Evolutionary conservation across 2,797 vertebrate genomes (phyloP).

Genomic region (Cheirogaleus major): DNA sequence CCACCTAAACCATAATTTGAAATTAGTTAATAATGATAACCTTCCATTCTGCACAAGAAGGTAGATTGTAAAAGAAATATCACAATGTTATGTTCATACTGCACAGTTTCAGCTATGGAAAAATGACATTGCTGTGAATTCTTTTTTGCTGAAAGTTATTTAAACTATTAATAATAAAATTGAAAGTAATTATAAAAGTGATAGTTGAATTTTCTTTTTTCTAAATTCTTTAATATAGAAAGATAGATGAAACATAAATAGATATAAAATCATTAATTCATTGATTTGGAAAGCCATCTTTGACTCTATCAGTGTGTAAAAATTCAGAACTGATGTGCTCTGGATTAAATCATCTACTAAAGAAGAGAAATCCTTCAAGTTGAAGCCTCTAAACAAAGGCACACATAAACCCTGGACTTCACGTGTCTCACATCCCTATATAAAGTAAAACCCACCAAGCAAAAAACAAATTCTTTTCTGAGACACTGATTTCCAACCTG

Average conservation of each 20-base stretch:
- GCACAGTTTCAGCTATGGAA: constrained; percentile 46
- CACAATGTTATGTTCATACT: constrained; percentile 48
- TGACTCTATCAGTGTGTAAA: background rate
- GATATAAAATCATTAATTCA: background rate
- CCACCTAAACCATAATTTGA: constrained; percentile 68
- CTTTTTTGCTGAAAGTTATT: constrained; percentile 60
- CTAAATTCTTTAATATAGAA: background rate
- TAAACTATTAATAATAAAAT: constrained; percentile 68
- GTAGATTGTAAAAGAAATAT: constrained; percentile 66
- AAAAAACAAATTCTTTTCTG: background rate
- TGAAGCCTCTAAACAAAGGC: background rate
- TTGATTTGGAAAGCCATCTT: background rate
- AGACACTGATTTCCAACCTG: background rate
- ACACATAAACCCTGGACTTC: background rate
- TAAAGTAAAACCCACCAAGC: background rate
- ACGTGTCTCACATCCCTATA: background rate
- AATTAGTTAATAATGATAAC: constrained; percentile 71
- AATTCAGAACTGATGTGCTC: background rate
- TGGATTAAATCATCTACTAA: background rate
- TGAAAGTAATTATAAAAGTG: constrained; percentile 64
- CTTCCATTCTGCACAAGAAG: constrained; percentile 17
- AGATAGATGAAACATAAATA: background rate
- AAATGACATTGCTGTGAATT: constrained; percentile 61
- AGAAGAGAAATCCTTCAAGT: background rate
- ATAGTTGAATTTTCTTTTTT: constrained; percentile 62